Conservation (phyloP, 2,797 vertebrate genomes). For the Anableps anableps region DNA sequence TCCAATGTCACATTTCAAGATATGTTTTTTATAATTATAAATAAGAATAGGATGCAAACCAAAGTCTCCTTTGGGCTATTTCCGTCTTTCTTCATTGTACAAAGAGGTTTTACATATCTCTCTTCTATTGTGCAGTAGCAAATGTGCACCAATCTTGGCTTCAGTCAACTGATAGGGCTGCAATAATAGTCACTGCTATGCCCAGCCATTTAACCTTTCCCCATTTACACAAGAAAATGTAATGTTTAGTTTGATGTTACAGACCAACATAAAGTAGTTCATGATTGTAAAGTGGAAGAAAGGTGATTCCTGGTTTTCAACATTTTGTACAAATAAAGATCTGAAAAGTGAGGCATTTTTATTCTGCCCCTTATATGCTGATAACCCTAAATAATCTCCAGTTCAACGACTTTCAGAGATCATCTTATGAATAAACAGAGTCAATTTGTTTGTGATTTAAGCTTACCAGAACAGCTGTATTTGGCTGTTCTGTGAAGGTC, state of each 20-base stretch:
- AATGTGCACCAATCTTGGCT: not conserved
- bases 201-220: too few relatives aligned
- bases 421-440: not conserved
- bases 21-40: not conserved
- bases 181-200: not conserved
- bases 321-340: not conserved
- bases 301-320: not conserved
- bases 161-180: not conserved
- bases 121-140: not conserved
- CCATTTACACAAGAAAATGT: not conserved
- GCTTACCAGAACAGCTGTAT: not conserved
- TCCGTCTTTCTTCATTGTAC: slow-evolving; percentile 6
- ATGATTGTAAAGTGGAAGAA: not conserved
- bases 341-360: not conserved
- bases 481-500: not conserved
- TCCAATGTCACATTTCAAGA: slow-evolving; percentile 10
- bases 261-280: not conserved
- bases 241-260: not conserved
- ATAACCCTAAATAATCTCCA: too few relatives aligned
- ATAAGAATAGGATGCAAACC: slow-evolving; percentile 47
- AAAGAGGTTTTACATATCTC: not conserved
- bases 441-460: not conserved
- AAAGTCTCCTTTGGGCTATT: slow-evolving; percentile 49
- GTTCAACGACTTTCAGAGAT: too few relatives aligned
- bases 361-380: not conserved